Base-by-base conservation (phyloP, 2,888 invertebrate species). In the Tortricodes alternella region DNA sequence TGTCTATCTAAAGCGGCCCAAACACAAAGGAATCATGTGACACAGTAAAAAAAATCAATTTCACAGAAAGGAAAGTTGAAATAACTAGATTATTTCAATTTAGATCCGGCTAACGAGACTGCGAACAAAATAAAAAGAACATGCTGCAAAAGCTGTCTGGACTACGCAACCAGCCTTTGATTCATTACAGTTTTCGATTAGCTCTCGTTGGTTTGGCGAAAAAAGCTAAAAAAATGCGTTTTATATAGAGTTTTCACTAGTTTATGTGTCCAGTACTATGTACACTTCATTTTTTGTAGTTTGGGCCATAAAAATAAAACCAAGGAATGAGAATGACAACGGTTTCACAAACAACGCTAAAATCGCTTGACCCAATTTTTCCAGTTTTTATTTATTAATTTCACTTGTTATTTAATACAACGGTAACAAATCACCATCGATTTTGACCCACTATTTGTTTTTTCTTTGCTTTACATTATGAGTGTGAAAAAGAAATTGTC, bases 121-220 rank as follows among this genome's bases (percentile, higher is more conserved):
- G 67, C 60, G 66, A 73, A 73, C 66, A 72, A 76, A 85, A 84
- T 79, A 75, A 79, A 78, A n/a, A 81, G 74, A 70, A 61, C 56
- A 60, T 59, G 67, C 66, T 73, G 73, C 76, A 78, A 83, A 80
- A 76, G 74, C 78, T 75, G 78, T 74, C 76, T 71, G 78, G 74
- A 74, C 77, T 73, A 80, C 75, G 80, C 80, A 80, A 76, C 76
- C 73, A 75, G 84, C 86, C 89, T 89, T 89, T 89, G 89, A 88
- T 87, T 88, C 88, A 89, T 89, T 88, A 88, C 85, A 78, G 82
- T 82, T 83, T 83, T 84, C 85, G 85, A 89, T 89, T 88, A 87
- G 83, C 80, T 71, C 49, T 62, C 66, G 74, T 68, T 71, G 72
- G 73, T 73, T 75, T 67, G 72, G 63, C 66, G 73, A 72, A 67